These are phyloP conservation scores for Nerophis ophidion DNA, from an alignment of 2,113 vertebrate species.

Conservation along the genomic window DNA sequence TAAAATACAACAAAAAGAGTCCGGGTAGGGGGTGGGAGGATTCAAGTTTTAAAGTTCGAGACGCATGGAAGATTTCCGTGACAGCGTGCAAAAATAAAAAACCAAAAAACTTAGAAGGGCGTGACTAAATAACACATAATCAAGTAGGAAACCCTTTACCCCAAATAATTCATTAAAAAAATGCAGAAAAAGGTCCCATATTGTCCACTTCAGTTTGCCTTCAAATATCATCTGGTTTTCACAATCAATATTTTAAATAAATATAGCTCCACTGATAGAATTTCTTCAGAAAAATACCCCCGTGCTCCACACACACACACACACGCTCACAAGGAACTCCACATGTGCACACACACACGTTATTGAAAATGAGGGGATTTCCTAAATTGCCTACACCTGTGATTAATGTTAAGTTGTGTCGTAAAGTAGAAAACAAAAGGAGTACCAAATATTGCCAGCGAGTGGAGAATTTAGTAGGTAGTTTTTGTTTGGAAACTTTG, in stretches of 20 bases:
- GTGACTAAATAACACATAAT: constrained; percentile 22
- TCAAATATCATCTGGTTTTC: constrained; percentile 51
- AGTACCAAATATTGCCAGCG: too few species aligned
- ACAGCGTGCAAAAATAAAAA: constrained; percentile 11
- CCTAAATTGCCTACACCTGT: too few species aligned
- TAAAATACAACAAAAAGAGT: constrained; percentile 25
- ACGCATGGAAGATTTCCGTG: constrained; percentile 51
- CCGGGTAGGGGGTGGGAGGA: neutral
- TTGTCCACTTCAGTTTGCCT: constrained; percentile 30
- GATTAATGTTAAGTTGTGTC: too few species aligned
- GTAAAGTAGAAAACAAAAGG: too few species aligned
- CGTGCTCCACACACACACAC: constrained; percentile 5
- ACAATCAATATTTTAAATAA: constrained; percentile 62
- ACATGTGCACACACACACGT: too few species aligned
- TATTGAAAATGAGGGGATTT: too few species aligned
- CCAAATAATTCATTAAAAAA: neutral
- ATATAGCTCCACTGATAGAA: constrained; percentile 53
- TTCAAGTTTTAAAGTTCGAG: constrained; percentile 59
- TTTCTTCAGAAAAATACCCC: constrained; percentile 32
- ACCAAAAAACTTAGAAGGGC: constrained; percentile 40
- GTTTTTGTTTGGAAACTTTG: constrained; percentile 1
- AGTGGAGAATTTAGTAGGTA: neutral
- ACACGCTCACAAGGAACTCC: neutral
- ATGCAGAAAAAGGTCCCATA: constrained; percentile 29
- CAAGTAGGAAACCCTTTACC: constrained; percentile 18